A percentile compares a stretch with the other conserved stretches of the same genome.
Conservation (phyloP, 2,888 invertebrate species). For the Craniophora ligustri region DNA sequence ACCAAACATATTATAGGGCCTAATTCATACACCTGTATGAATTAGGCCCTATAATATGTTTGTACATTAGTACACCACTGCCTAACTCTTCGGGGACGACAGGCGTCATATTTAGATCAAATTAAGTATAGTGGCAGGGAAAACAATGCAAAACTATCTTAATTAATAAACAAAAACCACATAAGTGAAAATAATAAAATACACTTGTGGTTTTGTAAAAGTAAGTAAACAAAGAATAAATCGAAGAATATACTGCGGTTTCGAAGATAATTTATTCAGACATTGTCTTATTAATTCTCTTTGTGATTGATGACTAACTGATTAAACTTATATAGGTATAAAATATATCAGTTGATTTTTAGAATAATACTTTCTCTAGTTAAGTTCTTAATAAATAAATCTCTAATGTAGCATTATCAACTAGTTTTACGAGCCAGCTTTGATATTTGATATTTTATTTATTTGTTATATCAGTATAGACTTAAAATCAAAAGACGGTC, state of each 20-base stretch:
- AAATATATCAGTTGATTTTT: background rate
- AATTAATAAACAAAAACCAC: background rate
- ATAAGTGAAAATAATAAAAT: background rate
- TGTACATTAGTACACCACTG: too few species aligned
- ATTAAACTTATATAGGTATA: background rate
- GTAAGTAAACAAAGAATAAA: constrained; percentile 5
- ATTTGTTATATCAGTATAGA: too few species aligned
- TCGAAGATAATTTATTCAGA: constrained; percentile 5
- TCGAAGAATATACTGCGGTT: constrained; percentile 5
- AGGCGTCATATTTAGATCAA: too few species aligned
- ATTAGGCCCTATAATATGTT: too few species aligned
- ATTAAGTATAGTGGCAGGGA: too few species aligned
- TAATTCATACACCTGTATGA: too few species aligned
- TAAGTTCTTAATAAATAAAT: constrained; percentile 11
- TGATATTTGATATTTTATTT: too few species aligned
- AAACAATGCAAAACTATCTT: too few species aligned
- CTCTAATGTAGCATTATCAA: constrained; percentile 4
- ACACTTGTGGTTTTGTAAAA: constrained; percentile 19
- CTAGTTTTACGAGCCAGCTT: constrained; percentile 10
- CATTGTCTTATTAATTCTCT: background rate
- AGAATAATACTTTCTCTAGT: constrained; percentile 31
- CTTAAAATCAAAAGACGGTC: too few species aligned
- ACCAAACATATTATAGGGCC: too few species aligned
- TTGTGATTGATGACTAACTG: constrained; percentile 18
- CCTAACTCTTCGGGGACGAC: too few species aligned